Percentiles rank a stretch among this genome's conserved stretches.
phyloP scores from a whole-genome alignment of 2,888 invertebrate genomes.

The Brassicogethes aeneus region DNA sequence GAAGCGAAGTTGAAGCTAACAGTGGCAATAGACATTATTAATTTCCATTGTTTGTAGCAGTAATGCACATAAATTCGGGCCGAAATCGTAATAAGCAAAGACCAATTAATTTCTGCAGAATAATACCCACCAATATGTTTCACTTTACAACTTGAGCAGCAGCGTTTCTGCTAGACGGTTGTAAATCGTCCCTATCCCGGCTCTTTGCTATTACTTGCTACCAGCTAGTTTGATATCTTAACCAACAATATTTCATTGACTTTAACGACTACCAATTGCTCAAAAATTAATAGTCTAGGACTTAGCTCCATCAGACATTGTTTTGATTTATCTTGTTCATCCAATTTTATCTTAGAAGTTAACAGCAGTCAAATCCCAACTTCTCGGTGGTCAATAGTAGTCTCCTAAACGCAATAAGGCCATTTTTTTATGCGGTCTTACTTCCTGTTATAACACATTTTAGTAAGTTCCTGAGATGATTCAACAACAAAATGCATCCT shows the following conservation, averaged over 20 bases:
- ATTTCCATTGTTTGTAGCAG: slow-evolving; percentile 2
- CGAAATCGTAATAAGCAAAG: slow-evolving; percentile 3
- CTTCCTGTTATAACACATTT: too few relatives aligned
- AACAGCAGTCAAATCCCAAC: too few relatives aligned
- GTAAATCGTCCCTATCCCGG: background rate
- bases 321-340: too few relatives aligned
- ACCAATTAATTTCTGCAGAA: slow-evolving; percentile 3
- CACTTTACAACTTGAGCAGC: slow-evolving; percentile 1
- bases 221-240: background rate
- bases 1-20: slow-evolving; percentile 1
- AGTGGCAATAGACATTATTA: slow-evolving; percentile 2
- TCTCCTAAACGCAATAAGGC: too few relatives aligned
- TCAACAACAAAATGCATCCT: too few relatives aligned
- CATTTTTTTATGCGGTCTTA: too few relatives aligned
- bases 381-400: too few relatives aligned
- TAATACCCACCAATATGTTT: slow-evolving; percentile 2
- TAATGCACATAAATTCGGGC: slow-evolving; percentile 1
- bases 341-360: too few relatives aligned
- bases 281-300: background rate
- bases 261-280: background rate
- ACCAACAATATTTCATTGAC: background rate
- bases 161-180: slow-evolving; percentile 1
- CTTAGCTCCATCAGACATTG: too few relatives aligned
- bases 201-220: too few relatives aligned
- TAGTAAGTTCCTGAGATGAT: too few relatives aligned